These are phyloP conservation scores for Trochalopteron elliotii DNA, from an alignment of 2,113 vertebrate species.

Conservation along the genomic window DNA sequence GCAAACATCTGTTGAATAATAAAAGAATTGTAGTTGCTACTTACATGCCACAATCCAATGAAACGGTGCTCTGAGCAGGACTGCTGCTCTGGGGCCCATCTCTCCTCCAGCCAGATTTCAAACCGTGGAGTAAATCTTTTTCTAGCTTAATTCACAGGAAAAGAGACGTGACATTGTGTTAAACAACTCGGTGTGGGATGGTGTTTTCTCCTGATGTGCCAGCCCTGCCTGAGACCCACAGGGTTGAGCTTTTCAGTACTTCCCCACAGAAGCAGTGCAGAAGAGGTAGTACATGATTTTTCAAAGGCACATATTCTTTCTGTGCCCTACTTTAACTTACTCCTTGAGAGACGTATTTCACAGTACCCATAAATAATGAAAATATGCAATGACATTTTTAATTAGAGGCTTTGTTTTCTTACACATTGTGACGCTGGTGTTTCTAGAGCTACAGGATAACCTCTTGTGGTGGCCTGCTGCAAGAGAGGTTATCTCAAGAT, in stretches of 20 bases:
- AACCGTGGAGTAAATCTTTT: neutral
- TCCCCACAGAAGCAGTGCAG: neutral
- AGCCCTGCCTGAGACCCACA: fast-evolving
- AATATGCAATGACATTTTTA: neutral
- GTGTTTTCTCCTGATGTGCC: fast-evolving
- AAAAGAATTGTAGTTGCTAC: neutral
- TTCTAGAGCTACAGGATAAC: neutral
- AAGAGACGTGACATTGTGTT: fast-evolving
- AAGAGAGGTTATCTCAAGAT: neutral
- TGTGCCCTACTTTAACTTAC: neutral
- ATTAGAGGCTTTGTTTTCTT: neutral
- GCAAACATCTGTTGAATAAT: neutral
- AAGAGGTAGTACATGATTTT: neutral
- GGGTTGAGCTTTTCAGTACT: neutral
- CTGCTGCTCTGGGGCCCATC: neutral
- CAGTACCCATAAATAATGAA: neutral
- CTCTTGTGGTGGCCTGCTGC: neutral
- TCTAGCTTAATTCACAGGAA: neutral
- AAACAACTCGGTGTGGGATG: fast-evolving
- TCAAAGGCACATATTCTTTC: neutral
- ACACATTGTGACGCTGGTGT: neutral
- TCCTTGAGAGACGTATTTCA: neutral
- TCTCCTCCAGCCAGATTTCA: neutral
- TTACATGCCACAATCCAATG: neutral
- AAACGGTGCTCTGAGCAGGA: fast-evolving